These are phyloP conservation scores for Cephalopholis sonnerati DNA, from an alignment of 2,113 vertebrate genomes.

Conservation along the genomic window DNA sequence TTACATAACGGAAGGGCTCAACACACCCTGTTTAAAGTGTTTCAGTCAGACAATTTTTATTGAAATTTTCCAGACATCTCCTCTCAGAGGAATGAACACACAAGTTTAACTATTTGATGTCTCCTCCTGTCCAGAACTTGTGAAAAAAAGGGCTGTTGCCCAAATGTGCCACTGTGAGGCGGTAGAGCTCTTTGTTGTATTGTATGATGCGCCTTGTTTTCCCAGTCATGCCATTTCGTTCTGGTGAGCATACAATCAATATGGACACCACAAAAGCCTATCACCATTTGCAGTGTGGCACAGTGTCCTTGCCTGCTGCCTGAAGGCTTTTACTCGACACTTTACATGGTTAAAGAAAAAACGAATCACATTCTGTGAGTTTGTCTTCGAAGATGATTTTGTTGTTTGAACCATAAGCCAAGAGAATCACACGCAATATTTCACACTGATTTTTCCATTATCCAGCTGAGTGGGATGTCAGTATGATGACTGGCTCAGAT, in stretches of 20 bases:
- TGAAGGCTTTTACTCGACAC: slow-evolving; percentile 31
- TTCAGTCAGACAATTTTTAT: not conserved
- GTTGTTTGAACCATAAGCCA: slow-evolving; percentile 40
- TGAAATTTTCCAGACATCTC: not conserved
- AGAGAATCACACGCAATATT: slow-evolving; percentile 42
- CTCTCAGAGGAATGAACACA: not conserved
- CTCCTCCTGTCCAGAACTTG: not conserved
- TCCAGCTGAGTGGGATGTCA: slow-evolving; percentile 64
- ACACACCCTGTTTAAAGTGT: not conserved
- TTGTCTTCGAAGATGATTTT: slow-evolving; percentile 22
- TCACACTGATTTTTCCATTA: slow-evolving; percentile 64
- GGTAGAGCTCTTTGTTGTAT: slow-evolving; percentile 47
- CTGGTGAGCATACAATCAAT: slow-evolving; percentile 31
- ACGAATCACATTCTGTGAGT: slow-evolving; percentile 16
- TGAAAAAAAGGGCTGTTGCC: slow-evolving; percentile 6
- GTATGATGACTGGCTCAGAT: slow-evolving; percentile 62
- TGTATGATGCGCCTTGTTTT: slow-evolving; percentile 13
- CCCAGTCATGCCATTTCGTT: slow-evolving; percentile 22
- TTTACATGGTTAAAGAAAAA: slow-evolving; percentile 29
- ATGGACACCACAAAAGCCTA: slow-evolving; percentile 28
- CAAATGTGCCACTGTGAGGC: slow-evolving; percentile 62
- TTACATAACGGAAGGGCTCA: too few species aligned
- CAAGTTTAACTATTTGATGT: not conserved
- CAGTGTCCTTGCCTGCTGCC: slow-evolving; percentile 19
- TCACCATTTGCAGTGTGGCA: slow-evolving; percentile 20